Conservation (phyloP, 2,888 invertebrate species). For the Oscheius myriophilus region DNA sequence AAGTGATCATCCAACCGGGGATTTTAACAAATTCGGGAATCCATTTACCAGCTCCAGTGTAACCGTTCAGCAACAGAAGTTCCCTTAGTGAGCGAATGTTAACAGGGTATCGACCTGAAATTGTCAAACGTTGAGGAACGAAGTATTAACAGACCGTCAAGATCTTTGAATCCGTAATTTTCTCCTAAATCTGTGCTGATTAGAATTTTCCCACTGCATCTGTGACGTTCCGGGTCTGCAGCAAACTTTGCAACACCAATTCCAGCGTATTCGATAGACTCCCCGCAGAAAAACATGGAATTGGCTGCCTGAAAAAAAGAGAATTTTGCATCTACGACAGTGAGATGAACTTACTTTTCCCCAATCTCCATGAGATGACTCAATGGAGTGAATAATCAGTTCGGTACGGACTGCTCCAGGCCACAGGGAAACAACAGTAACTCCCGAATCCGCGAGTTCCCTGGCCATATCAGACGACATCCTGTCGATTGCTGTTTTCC, state of each 20-base stretch:
- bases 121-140: too few species aligned
- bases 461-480: slow-evolving; percentile 73
- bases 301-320: slow-evolving; percentile 36
- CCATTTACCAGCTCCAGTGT: slow-evolving; percentile 36
- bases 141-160: slow-evolving; percentile 38
- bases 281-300: slow-evolving; percentile 44
- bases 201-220: slow-evolving; percentile 35
- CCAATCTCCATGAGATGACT: slow-evolving; percentile 37
- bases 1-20: slow-evolving; percentile 45
- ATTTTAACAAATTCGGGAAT: slow-evolving; percentile 38
- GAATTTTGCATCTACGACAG: neutral
- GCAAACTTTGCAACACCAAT: slow-evolving; percentile 38
- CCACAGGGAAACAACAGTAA: slow-evolving; percentile 73
- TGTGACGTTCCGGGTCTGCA: slow-evolving; percentile 27
- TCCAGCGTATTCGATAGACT: slow-evolving; percentile 44
- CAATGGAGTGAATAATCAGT: slow-evolving; percentile 29
- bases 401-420: slow-evolving; percentile 72
- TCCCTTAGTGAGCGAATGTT: slow-evolving; percentile 41
- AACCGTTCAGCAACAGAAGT: slow-evolving; percentile 35
- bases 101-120: slow-evolving; percentile 37
- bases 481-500: slow-evolving; percentile 73
- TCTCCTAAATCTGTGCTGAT: slow-evolving; percentile 41
- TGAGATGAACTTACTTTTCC: slow-evolving; percentile 30
- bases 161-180: slow-evolving; percentile 38
- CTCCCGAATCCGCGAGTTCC: slow-evolving; percentile 71